Evolutionary conservation across 1,140 invertebrate species (phyloP), one percentile per base, ranked within the genome.

Genomic region (Latrodectus geometricus): DNA sequence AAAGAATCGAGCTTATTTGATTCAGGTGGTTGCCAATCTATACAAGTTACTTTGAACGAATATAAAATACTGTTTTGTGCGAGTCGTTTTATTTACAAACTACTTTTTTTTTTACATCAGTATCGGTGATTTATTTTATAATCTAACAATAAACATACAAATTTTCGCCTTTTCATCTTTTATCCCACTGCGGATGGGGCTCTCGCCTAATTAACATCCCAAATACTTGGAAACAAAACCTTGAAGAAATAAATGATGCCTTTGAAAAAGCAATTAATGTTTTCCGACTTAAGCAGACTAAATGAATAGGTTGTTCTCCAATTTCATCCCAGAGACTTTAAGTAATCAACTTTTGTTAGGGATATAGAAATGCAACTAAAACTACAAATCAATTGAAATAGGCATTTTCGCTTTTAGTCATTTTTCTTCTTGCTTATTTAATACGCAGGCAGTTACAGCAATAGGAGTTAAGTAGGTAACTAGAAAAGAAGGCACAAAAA

Each of bases 181-280:
- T 61, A 61, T 61, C 17, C 17, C 54, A 61, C 54, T 17, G 54
- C 54, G 17, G 54, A 2, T 11, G 54, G 8, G 54, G 54, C 54
- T 61, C 17, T 17, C 54, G 11, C 17, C 54, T 61, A 61, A 61
- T 61, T 61, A 61, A 17, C 54, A 61, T 61, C 54, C 54, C 54
- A 61, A 61, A 35, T 35, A 35, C 35, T 1, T 35, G 35, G 35
- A 35, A 35, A 61, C 54, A 61, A 61, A 61, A 61, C 54, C 54
- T 61, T 61, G 54, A 61, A 61, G 54, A 61, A 61, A 61, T 61
- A 61, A 61, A 61, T 61, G 54, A 61, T 11, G 11, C 17, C 54
- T 61, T 61, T 61, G 54, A 61, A 61, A 61, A 61, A 61, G 54
- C 54, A 61, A 61, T 61, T 61, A 61, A 61, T 61, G 54, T 61